These are phyloP conservation scores for Sebastes melanostomus DNA, from an alignment of 2,797 vertebrate genomes.

Conservation along the genomic window DNA sequence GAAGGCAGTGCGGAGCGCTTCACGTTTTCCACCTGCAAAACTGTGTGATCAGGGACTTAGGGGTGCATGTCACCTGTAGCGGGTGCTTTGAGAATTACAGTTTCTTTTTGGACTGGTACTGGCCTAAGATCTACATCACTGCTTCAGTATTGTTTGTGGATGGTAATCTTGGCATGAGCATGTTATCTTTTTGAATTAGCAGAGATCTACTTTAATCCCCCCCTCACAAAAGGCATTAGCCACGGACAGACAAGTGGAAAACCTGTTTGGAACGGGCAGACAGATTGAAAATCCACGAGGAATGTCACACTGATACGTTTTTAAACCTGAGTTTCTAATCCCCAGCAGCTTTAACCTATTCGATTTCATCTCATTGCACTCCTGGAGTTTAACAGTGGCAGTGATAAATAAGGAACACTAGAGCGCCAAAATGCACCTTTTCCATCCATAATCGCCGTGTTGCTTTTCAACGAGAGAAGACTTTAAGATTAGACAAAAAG, in stretches of 20 bases:
- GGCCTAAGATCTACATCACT: neutral
- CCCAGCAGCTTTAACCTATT: slow-evolving; percentile 14
- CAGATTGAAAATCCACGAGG: slow-evolving; percentile 17
- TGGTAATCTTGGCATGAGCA: neutral
- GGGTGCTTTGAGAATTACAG: neutral
- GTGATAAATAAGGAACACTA: slow-evolving; percentile 26
- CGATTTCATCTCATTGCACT: slow-evolving; percentile 24
- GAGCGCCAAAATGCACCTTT: neutral
- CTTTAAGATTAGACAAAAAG: slow-evolving; percentile 15
- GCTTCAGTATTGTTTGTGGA: neutral
- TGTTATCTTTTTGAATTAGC: slow-evolving; percentile 1
- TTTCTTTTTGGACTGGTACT: neutral
- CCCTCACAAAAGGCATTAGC: neutral
- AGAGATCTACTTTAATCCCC: neutral
- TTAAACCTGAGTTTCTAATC: slow-evolving; percentile 6
- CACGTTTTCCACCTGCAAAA: neutral
- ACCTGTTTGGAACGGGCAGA: neutral
- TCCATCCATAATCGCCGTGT: neutral
- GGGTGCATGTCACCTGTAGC: neutral
- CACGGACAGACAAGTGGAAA: slow-evolving; percentile 16
- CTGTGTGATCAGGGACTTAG: too few species aligned
- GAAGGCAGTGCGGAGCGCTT: too few species aligned
- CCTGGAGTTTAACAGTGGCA: neutral
- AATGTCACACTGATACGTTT: slow-evolving; percentile 25
- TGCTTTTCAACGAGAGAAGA: neutral